Percentiles rank a stretch among this genome's conserved stretches.
These are phyloP conservation scores for Bombylius discolor DNA, from an alignment of 2,888 invertebrate genomes.

Conservation along the genomic window DNA sequence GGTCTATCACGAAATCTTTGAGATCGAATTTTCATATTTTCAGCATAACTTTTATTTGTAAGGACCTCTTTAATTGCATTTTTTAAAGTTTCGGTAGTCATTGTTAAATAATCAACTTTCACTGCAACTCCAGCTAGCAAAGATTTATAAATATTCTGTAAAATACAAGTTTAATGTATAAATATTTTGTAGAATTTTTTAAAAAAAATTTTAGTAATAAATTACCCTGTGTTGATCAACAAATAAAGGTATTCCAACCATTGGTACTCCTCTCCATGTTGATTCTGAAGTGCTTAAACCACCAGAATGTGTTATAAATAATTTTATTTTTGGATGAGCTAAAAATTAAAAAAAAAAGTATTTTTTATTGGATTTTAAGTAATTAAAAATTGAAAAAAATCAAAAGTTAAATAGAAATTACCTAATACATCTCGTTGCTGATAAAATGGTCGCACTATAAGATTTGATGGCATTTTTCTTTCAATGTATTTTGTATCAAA, in stretches of 20 bases:
- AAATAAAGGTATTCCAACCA: conserved; percentile 25
- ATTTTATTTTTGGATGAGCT: conserved; percentile 23
- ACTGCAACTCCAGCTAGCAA: conserved; percentile 16
- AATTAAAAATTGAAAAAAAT: background rate
- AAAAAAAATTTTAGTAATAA: background rate
- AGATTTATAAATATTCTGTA: conserved; percentile 8
- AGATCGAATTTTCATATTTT: conserved; percentile 31
- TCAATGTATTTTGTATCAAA: conserved; percentile 15
- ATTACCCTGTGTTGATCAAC: conserved; percentile 22
- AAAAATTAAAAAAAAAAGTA: background rate
- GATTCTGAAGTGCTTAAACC: conserved; percentile 27
- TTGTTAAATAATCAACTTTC: conserved; percentile 14
- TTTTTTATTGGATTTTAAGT: background rate
- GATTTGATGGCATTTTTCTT: conserved; percentile 30
- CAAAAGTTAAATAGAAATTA: conserved; percentile 19
- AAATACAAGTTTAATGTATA: background rate
- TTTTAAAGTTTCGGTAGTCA: conserved; percentile 12
- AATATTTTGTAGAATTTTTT: too few species aligned
- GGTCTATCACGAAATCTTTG: conserved; percentile 39
- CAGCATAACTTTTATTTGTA: conserved; percentile 11
- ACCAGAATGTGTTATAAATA: conserved; percentile 27
- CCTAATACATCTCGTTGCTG: conserved; percentile 41
- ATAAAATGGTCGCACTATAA: conserved; percentile 37
- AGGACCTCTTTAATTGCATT: conserved; percentile 14
- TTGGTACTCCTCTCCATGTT: conserved; percentile 25